Evolutionary conservation across 35 echinoderm and acorn worm genomes (phyloP).

Genomic region (Anneissia japonica): DNA sequence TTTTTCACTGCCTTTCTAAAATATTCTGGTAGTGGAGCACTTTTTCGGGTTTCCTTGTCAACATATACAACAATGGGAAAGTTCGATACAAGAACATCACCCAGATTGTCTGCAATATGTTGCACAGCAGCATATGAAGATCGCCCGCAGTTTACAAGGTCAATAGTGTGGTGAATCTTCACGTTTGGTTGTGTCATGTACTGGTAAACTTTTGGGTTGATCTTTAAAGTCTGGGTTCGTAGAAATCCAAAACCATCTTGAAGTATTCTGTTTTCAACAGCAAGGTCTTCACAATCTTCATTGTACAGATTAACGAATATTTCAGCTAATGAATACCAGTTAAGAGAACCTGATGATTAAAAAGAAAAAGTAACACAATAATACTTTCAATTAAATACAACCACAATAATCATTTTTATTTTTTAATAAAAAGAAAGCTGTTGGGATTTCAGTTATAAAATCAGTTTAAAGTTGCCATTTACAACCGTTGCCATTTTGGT

Average conservation of each 20-base stretch:
- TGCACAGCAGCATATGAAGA: background rate
- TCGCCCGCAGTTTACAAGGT: background rate
- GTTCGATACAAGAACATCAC: background rate
- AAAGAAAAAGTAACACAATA: too few relatives aligned
- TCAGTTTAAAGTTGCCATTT: too few relatives aligned
- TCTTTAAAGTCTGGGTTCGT: background rate
- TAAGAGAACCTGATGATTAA: background rate
- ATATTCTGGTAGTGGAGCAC: background rate
- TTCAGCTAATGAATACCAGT: background rate
- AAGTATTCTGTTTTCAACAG: background rate
- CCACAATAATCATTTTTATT: too few relatives aligned
- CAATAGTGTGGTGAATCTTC: background rate
- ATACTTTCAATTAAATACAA: too few relatives aligned
- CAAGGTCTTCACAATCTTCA: background rate
- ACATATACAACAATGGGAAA: background rate
- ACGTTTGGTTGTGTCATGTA: background rate
- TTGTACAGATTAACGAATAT: background rate
- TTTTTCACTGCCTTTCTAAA: background rate
- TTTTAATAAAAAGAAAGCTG: too few relatives aligned
- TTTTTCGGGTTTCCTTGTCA: background rate
- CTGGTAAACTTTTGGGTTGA: background rate
- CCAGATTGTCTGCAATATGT: background rate
- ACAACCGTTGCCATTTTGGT: too few relatives aligned
- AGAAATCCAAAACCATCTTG: background rate
- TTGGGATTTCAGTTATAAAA: too few relatives aligned